Evolutionary conservation across 1,140 invertebrate species (phyloP), one percentile per base, ranked within the genome.

Genomic region (Brachionus angularis): DNA sequence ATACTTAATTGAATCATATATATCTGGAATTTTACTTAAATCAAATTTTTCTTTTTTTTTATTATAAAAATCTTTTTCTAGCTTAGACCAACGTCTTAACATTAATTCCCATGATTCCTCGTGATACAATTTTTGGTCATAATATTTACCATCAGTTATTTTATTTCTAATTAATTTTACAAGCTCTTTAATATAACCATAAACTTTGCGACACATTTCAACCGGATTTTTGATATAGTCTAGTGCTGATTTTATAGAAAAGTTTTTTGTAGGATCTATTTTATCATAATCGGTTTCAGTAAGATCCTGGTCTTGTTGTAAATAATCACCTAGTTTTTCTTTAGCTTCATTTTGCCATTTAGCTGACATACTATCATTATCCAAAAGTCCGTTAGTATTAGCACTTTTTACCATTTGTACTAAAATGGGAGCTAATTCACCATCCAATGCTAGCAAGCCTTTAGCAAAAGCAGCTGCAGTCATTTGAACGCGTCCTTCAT

Each of bases 371-470:
- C 93, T 77, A 79, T 98, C 95, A 78, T 98, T 96, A 79, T 99
- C 96, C 27, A 99, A 80, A 10, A 99, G 80, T 3, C 96, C 95
- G 83, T 98, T 98, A 0, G 95, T 98, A 78, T 99, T 97, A 1
- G 95, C 95, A 76, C 91, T 95, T 80, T 99, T 98, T 1, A 99
- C 96, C 96, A 99, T 99, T 82, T 99, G 96, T 12, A 98, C 94
- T 14, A 99, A 83, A 79, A 99, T 99, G 0, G 96, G 96, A 0
- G 96, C 96, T 2, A 99, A 83, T 82, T 99, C 95, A 8, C 96
- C 96, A 83, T 99, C 96, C 34, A 99, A 79, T 0, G 96, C 96
- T 0, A 99, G 82, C 23, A 99, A 82, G 10, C 96, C 95, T 84
- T 98, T 99, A 1, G 96, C 93, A 82, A 99, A 99, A 10, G 96